Conservation (phyloP, 2,888 invertebrate species). For the Tiliacea aurago region DNA sequence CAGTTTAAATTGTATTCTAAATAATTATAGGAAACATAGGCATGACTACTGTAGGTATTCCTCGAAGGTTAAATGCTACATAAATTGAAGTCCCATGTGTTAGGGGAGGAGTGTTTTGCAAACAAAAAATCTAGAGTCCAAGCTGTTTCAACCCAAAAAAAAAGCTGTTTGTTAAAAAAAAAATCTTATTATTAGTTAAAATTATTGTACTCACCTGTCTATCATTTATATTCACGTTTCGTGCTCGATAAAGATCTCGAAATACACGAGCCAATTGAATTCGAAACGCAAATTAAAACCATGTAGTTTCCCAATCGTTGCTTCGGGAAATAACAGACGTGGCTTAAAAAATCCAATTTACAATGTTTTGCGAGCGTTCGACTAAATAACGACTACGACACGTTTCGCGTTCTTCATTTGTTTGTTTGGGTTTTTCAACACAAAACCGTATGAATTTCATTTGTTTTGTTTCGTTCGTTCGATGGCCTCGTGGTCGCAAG, state of each 20-base stretch:
- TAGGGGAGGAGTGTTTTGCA: not conserved
- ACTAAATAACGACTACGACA: constrained; percentile 19
- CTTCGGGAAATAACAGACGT: constrained; percentile 9
- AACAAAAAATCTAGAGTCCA: not conserved
- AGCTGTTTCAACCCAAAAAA: too few species aligned
- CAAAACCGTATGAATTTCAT: not conserved
- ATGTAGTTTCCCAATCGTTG: constrained; percentile 24
- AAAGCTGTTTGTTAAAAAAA: too few species aligned
- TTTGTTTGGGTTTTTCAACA: constrained; percentile 13
- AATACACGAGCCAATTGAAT: constrained; percentile 32
- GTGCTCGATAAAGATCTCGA: constrained; percentile 9
- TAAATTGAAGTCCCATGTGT: not conserved
- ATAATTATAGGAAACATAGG: too few species aligned
- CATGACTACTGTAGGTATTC: too few species aligned
- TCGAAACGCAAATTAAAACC: constrained; percentile 35
- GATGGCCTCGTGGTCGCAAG: too few species aligned
- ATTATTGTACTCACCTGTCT: not conserved
- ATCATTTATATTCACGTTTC: constrained; percentile 11
- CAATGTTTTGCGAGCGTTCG: constrained; percentile 28
- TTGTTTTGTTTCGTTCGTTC: not conserved
- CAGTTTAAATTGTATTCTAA: not conserved
- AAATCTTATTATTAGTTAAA: not conserved
- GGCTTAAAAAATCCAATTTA: constrained; percentile 48
- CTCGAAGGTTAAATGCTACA: not conserved
- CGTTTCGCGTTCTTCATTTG: constrained; percentile 43